A percentile compares a stretch with the other conserved stretches of the same genome.
Conservation (phyloP, 2,113 vertebrate species). For the Eulemur macaco region DNA sequence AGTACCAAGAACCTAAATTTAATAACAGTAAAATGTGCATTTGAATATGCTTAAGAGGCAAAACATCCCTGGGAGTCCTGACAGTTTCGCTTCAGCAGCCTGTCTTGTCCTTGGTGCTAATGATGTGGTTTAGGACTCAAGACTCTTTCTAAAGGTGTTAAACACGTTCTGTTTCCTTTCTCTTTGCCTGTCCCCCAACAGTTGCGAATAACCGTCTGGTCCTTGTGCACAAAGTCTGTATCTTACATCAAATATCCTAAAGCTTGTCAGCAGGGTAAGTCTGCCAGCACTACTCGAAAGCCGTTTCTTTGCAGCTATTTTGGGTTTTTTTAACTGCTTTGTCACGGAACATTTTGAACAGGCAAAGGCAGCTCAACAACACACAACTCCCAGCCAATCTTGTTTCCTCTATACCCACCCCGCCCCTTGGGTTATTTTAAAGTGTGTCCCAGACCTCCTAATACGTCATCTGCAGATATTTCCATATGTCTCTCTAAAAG, state of each 20-base stretch:
- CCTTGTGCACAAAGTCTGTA: constrained; percentile 96
- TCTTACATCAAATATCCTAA: constrained; percentile 99
- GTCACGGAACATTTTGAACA: rapidly evolving
- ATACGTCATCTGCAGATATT: rapidly evolving
- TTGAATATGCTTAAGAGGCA: background rate
- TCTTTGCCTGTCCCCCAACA: constrained; percentile 75
- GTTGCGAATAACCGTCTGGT: constrained; percentile 98
- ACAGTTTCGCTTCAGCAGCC: too few species aligned
- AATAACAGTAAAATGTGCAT: background rate
- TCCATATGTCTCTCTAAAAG: background rate
- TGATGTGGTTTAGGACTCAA: background rate
- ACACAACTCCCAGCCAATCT: rapidly evolving
- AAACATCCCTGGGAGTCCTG: too few species aligned
- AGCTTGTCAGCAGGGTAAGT: constrained; percentile 95
- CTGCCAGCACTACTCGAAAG: background rate
- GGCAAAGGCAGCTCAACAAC: background rate
- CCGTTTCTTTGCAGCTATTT: background rate
- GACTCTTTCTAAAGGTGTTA: background rate
- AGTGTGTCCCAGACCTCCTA: background rate
- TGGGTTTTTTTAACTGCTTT: too few species aligned
- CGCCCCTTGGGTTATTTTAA: rapidly evolving
- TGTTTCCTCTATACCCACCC: too few species aligned
- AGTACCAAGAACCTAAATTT: background rate
- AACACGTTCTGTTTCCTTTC: background rate
- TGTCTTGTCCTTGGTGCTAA: rapidly evolving